phyloP scores from a whole-genome alignment of 2,888 invertebrate species.

The Drosophila pullipes region DNA sequence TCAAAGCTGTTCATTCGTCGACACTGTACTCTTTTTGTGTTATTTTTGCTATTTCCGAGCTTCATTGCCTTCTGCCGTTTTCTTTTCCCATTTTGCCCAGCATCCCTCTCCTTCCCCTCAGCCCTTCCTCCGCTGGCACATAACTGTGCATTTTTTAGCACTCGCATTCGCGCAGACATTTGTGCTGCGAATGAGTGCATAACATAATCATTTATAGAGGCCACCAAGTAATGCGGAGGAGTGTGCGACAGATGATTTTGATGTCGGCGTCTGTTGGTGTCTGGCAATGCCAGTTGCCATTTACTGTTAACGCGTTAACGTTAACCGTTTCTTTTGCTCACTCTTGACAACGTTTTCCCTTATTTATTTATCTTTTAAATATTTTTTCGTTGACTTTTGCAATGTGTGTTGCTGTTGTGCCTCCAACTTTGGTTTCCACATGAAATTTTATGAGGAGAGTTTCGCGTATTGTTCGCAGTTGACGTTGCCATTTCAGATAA shows the following conservation, averaged over 20 bases:
- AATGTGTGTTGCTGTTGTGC: slow-evolving; percentile 9
- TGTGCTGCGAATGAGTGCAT: slow-evolving; percentile 58
- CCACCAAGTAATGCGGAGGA: slow-evolving; percentile 58
- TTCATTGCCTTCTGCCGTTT: slow-evolving; percentile 12
- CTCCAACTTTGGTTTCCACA: slow-evolving; percentile 64
- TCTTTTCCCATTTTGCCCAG: background rate
- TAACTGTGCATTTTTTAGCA: slow-evolving; percentile 23
- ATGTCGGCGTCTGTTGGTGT: slow-evolving; percentile 19
- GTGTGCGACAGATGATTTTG: slow-evolving; percentile 59
- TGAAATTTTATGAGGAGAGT: slow-evolving; percentile 79
- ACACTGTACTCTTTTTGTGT: background rate
- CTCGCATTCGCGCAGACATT: slow-evolving; percentile 30
- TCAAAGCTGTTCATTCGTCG: slow-evolving; percentile 21
- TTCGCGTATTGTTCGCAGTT: slow-evolving; percentile 48
- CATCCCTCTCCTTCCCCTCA: background rate
- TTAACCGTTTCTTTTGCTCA: slow-evolving; percentile 60
- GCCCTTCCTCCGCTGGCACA: slow-evolving; percentile 7
- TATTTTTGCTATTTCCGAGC: slow-evolving; percentile 16
- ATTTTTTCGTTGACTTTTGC: slow-evolving; percentile 16
- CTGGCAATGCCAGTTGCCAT: slow-evolving; percentile 55
- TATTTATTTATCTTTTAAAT: slow-evolving; percentile 11
- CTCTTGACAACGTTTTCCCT: slow-evolving; percentile 50
- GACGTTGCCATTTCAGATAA: slow-evolving; percentile 53
- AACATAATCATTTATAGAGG: slow-evolving; percentile 71
- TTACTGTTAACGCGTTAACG: slow-evolving; percentile 55